phyloP scores from a whole-genome alignment of 2,888 invertebrate species.

The Cryptocephalus moraei region DNA sequence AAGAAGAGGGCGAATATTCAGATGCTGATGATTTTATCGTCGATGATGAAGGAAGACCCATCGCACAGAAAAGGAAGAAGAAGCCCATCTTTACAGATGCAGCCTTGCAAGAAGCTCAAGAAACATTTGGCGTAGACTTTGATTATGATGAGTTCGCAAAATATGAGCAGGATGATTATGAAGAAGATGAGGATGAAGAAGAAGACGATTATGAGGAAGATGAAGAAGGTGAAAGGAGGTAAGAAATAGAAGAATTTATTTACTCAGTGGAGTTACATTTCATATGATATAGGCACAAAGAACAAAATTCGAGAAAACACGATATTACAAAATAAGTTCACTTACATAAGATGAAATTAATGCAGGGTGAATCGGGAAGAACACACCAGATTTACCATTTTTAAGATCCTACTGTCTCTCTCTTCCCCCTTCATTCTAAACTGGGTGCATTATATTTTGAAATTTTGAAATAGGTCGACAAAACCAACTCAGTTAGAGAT shows the following conservation, averaged over 20 bases:
- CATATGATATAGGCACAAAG: too few species aligned
- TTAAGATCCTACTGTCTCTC: too few species aligned
- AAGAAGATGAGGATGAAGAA: conserved; percentile 72
- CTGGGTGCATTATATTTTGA: too few species aligned
- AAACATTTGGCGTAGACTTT: conserved; percentile 99
- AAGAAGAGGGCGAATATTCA: conserved; percentile 68
- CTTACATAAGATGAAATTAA: too few species aligned
- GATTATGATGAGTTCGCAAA: conserved; percentile 86
- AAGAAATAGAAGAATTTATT: not conserved
- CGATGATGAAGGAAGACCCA: conserved; percentile 86
- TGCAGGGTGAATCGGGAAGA: too few species aligned
- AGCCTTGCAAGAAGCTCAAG: conserved; percentile 93
- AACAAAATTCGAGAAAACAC: too few species aligned
- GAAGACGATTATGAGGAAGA: conserved; percentile 75
- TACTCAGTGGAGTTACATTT: too few species aligned
- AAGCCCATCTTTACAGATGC: conserved; percentile 80
- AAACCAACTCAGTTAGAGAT: too few species aligned
- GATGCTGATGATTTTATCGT: conserved; percentile 97
- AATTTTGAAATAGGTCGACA: too few species aligned
- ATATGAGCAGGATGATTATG: conserved; percentile 78
- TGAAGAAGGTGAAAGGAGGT: conserved; percentile 47
- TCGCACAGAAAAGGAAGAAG: conserved; percentile 69
- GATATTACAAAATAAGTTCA: too few species aligned
- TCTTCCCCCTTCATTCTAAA: too few species aligned
- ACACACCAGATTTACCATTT: too few species aligned